Evolutionary conservation across 2,797 vertebrate species (phyloP).

Genomic region (Rhadinocentrus ornatus): DNA sequence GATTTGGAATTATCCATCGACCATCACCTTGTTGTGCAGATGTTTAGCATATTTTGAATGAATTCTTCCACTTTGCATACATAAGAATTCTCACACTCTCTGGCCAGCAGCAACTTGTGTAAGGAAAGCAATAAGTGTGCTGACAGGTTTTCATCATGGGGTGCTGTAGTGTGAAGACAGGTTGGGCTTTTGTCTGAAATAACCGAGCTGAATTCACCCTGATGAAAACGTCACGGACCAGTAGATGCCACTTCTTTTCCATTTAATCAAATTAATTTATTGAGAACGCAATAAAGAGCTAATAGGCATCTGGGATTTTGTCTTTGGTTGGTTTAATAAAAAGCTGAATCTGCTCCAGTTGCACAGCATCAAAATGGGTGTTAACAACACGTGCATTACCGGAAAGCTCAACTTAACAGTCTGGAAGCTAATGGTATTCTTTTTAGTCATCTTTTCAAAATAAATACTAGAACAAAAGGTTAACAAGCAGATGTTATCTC

Average conservation of each 20-base stretch:
- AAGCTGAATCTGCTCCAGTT: conserved; percentile 18
- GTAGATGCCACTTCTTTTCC: conserved; percentile 34
- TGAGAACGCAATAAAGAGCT: conserved; percentile 26
- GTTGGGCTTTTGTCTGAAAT: conserved; percentile 44
- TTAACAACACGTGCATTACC: neutral
- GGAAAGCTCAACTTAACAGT: conserved; percentile 2
- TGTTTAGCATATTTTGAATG: conserved; percentile 7
- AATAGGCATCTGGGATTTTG: conserved; percentile 18
- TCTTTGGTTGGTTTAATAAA: conserved; percentile 34
- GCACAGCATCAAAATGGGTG: conserved; percentile 1
- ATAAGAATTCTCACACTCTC: conserved; percentile 15
- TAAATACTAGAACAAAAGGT: neutral
- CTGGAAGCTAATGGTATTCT: neutral
- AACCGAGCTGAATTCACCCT: conserved; percentile 22
- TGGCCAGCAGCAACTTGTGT: conserved; percentile 11
- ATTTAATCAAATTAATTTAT: conserved; percentile 24
- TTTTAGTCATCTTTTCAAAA: neutral
- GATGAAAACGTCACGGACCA: conserved; percentile 28
- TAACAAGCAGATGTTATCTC: too few species aligned
- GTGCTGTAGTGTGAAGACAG: conserved; percentile 35
- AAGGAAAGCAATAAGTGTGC: conserved; percentile 52
- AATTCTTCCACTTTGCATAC: conserved; percentile 16
- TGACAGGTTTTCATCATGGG: conserved; percentile 62
- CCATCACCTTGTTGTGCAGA: conserved; percentile 6
- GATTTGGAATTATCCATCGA: conserved; percentile 10